These are phyloP conservation scores for Eupithecia pulchellata DNA, from an alignment of 2,888 invertebrate species.

Conservation along the genomic window DNA sequence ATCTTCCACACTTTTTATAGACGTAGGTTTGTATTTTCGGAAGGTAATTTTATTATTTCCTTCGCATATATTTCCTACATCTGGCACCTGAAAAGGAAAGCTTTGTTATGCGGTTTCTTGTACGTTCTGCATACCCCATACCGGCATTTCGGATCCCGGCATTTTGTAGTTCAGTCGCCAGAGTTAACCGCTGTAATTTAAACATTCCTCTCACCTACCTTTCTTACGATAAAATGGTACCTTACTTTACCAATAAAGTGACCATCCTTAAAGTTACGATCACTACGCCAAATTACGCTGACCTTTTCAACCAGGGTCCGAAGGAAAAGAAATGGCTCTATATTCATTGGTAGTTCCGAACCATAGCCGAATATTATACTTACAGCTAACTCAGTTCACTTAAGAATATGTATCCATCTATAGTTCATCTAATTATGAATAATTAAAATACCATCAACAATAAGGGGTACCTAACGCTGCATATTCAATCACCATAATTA, in stretches of 20 bases:
- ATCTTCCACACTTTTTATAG: neutral
- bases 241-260: slow-evolving; percentile 47
- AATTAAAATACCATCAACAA: neutral
- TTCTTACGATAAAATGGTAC: slow-evolving; percentile 32
- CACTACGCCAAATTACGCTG: slow-evolving; percentile 50
- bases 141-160: neutral
- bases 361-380: neutral
- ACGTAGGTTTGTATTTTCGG: neutral
- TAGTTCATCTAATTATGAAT: neutral
- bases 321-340: slow-evolving; percentile 49
- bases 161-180: neutral
- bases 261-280: slow-evolving; percentile 57
- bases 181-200: neutral
- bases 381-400: slow-evolving; percentile 15
- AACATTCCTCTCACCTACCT: neutral
- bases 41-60: neutral
- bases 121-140: neutral
- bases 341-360: slow-evolving; percentile 46
- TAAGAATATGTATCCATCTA: neutral
- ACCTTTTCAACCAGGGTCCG: slow-evolving; percentile 40
- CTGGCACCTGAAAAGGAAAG: neutral
- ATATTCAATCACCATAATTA: neutral
- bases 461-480: neutral
- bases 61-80: neutral
- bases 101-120: neutral